Evolutionary conservation across 2,888 invertebrate species (phyloP).

Genomic region (Brachynemurus nebulosus): DNA sequence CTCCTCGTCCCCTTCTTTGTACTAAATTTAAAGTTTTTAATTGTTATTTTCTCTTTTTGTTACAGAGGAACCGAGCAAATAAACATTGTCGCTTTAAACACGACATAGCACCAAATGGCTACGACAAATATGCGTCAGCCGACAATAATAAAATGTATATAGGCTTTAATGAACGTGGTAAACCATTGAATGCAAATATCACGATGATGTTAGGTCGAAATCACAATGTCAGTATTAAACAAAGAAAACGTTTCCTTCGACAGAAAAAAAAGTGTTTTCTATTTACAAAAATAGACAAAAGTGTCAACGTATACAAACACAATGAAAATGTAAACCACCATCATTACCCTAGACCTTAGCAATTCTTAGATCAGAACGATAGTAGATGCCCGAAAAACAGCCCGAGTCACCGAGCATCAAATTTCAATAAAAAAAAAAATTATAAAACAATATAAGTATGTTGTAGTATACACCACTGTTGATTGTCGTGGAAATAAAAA

Average conservation of each 20-base stretch:
- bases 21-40: too few relatives aligned
- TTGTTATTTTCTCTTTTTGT: too few relatives aligned
- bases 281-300: constrained; percentile 5
- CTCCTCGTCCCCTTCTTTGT: too few relatives aligned
- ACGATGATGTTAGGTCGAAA: background rate
- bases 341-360: background rate
- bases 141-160: constrained; percentile 2
- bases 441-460: too few relatives aligned
- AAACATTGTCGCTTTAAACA: constrained; percentile 6
- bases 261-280: constrained; percentile 5
- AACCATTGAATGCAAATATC: constrained; percentile 2
- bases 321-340: constrained; percentile 3
- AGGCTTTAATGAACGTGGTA: constrained; percentile 5
- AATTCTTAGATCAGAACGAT: background rate
- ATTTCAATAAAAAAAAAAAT: too few relatives aligned
- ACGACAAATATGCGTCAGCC: constrained; percentile 3
- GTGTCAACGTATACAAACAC: constrained; percentile 4
- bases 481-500: too few relatives aligned
- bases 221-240: background rate
- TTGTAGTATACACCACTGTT: too few relatives aligned
- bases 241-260: background rate
- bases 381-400: too few relatives aligned
- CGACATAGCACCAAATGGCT: constrained; percentile 3
- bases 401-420: too few relatives aligned
- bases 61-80: constrained; percentile 2